Evolutionary conservation across 2,113 vertebrate genomes (phyloP), one percentile per base, ranked within the genome.

Genomic region (Pipa parva): DNA sequence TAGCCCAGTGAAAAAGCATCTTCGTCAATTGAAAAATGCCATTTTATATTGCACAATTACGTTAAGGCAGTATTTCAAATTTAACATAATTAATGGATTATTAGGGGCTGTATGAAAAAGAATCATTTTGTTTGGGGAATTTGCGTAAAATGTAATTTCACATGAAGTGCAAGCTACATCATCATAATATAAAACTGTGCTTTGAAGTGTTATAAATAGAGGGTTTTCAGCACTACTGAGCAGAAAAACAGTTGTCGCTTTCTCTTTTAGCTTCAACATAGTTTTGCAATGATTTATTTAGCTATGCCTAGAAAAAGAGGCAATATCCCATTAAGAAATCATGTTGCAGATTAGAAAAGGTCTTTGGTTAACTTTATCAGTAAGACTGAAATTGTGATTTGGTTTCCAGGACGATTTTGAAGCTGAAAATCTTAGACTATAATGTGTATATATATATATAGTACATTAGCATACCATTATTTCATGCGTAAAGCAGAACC

Each of bases 31-130:
- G 46, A 60, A 59, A 51, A 69, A 51, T 52, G 46, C 46, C 11
- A 37, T 60, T 69, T 69, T 60, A 59, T 60, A 60, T 69, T 51
- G 42, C 57, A 60, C 57, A 52, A 60, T 69, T 69, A 69, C 46
- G 50, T 49, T 52, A 39, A 26, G 28, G 46, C 36, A 52, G 27
- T 60, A 69, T 60, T 69, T 69, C 31, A 50, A 59, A 69, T 60
- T 26, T 60, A 59, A 27, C 48, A 50, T 60, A 69, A 69, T 69
- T 69, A 69, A 60, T 60, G 46, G 60, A 59, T 67, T 27, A 67
- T 60, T 60, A 52, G 31, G 33, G 46, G 17, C 57, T 22, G 33
- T 60, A 48, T 36, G 60, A 66, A 50, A 60, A 69, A 42, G 33
- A 60, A 69, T 59, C 59, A 59, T 42, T 28, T 57, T 60, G 56